A percentile compares a stretch with the other conserved stretches of the same genome.
These are phyloP conservation scores for Ametastegia equiseti DNA, from an alignment of 2,888 invertebrate genomes.

Conservation along the genomic window DNA sequence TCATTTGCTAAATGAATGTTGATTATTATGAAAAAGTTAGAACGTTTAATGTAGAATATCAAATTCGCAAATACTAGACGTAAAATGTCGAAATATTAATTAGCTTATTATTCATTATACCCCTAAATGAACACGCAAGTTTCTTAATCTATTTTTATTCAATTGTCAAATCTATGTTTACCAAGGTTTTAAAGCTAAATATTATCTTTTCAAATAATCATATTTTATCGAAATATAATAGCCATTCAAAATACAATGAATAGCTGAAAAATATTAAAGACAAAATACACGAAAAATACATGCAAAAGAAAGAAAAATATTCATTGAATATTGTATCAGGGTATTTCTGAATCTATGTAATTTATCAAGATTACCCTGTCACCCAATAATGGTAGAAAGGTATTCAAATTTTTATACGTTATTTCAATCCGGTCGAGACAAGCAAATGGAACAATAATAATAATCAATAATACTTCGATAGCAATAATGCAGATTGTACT, in stretches of 20 bases:
- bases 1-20: constrained; percentile 18
- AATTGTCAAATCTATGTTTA: constrained; percentile 33
- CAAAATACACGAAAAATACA: background rate
- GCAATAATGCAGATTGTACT: constrained; percentile 60
- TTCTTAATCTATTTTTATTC: constrained; percentile 53
- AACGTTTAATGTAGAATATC: constrained; percentile 37
- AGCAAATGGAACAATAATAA: no score
- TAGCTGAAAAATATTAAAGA: constrained; percentile 35
- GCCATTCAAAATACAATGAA: background rate
- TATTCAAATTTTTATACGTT: constrained; percentile 37
- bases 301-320: constrained; percentile 11
- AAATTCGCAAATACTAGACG: constrained; percentile 37
- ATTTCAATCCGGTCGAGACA: constrained; percentile 45
- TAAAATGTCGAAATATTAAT: constrained; percentile 47
- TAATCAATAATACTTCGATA: constrained; percentile 51
- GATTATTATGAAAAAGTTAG: constrained; percentile 52
- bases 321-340: constrained; percentile 39
- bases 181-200: constrained; percentile 46
- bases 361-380: constrained; percentile 45
- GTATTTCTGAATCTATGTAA: constrained; percentile 45
- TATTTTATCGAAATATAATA: constrained; percentile 43
- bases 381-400: constrained; percentile 42
- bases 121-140: constrained; percentile 68
- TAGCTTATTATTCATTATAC: constrained; percentile 61
- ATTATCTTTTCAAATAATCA: constrained; percentile 49